A percentile compares a stretch with the other conserved stretches of the same genome.
phyloP scores from a whole-genome alignment of 2,113 vertebrate species.

The Cyphomyrus discorhynchus region DNA sequence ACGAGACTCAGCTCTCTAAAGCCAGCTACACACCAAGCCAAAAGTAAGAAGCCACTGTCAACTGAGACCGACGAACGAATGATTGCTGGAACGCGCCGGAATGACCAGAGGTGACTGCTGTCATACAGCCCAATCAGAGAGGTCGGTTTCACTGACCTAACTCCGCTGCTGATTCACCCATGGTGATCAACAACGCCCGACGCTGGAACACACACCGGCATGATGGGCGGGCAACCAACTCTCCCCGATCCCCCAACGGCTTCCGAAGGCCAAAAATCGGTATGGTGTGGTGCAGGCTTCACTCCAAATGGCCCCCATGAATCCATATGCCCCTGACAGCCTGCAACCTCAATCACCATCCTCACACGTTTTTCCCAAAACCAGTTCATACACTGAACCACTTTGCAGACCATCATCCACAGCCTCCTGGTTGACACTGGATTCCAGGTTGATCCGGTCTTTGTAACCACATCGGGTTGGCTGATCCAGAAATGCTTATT shows the following conservation, averaged over 20 bases:
- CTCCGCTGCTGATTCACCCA: not conserved
- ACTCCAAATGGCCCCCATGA: not conserved
- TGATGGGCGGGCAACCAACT: not conserved
- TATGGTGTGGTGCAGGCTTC: not conserved
- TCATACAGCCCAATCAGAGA: not conserved
- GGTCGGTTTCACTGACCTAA: not conserved
- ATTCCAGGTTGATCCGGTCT: not conserved
- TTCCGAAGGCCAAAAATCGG: not conserved
- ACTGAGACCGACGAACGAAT: not conserved
- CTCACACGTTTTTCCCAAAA: not conserved
- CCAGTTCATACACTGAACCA: not conserved
- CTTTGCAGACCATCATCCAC: not conserved
- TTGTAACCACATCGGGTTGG: not conserved
- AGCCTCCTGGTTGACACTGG: not conserved
- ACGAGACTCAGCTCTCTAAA: not conserved
- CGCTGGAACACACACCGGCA: not conserved
- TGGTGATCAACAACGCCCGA: not conserved
- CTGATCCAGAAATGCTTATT: not conserved
- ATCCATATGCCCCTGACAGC: not conserved
- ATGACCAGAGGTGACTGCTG: not conserved
- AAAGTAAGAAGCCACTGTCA: not conserved
- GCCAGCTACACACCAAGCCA: not conserved
- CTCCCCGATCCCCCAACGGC: not conserved
- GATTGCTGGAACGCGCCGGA: not conserved
- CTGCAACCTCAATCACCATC: not conserved